These are phyloP conservation scores for Cepphus grylle DNA, from an alignment of 2,113 vertebrate species.

Conservation along the genomic window DNA sequence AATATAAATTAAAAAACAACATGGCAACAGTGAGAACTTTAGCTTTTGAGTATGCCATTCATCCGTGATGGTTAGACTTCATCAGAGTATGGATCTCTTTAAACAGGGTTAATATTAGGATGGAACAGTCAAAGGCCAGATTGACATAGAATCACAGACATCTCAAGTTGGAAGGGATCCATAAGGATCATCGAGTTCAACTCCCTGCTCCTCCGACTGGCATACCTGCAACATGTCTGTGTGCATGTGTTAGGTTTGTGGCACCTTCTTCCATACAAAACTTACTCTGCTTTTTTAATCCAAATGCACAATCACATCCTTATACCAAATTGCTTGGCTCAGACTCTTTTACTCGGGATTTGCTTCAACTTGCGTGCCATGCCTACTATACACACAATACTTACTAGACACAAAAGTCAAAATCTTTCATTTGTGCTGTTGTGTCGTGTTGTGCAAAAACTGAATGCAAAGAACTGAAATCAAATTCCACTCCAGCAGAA, in stretches of 20 bases:
- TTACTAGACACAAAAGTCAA: neutral
- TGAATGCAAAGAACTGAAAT: neutral
- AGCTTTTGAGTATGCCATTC: neutral
- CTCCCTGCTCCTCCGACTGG: neutral
- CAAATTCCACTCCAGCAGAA: neutral
- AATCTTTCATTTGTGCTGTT: neutral
- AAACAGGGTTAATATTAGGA: neutral
- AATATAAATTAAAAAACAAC: neutral
- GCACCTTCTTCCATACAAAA: neutral
- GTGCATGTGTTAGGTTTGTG: neutral
- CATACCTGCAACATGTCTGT: neutral
- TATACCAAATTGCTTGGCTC: neutral
- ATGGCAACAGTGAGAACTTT: neutral
- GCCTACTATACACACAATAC: neutral
- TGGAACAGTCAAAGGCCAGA: neutral
- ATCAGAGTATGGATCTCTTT: neutral
- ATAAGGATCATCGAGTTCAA: neutral
- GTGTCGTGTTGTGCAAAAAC: neutral
- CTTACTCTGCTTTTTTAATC: neutral
- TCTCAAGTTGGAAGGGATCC: neutral
- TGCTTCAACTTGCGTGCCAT: neutral
- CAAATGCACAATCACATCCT: neutral
- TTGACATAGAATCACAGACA: neutral
- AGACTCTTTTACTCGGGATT: neutral
- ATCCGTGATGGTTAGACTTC: neutral